Percentiles rank a stretch among this genome's conserved stretches.
phyloP scores from a whole-genome alignment of 2,888 invertebrate species.

The Allolobophora icterica region DNA sequence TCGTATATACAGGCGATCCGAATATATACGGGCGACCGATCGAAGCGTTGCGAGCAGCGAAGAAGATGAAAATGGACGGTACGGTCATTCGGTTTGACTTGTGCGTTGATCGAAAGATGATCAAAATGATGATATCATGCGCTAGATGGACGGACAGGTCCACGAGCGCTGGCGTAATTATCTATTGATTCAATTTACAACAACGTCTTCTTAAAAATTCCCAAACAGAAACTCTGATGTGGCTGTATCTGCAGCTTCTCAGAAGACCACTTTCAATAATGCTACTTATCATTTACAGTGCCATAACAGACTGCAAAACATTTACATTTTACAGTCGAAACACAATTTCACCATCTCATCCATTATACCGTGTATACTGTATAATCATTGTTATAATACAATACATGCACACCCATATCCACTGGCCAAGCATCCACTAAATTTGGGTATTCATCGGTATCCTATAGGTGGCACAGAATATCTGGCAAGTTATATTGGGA shows the following conservation, averaged over 20 bases:
- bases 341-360: too few species aligned
- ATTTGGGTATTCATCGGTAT: not conserved
- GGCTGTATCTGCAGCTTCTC: not conserved
- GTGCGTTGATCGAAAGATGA: not conserved
- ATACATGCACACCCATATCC: too few species aligned
- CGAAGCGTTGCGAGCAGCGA: not conserved
- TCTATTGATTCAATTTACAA: conserved; percentile 6
- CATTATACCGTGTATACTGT: too few species aligned
- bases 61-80: conserved; percentile 9
- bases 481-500: not conserved
- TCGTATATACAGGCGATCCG: too few species aligned
- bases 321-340: too few species aligned
- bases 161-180: conserved; percentile 17
- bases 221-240: not conserved
- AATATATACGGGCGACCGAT: not conserved
- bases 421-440: not conserved
- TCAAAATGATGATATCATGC: not conserved
- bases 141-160: not conserved
- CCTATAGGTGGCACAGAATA: not conserved
- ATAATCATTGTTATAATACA: too few species aligned
- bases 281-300: not conserved
- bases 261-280: not conserved
- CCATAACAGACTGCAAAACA: not conserved
- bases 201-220: not conserved
- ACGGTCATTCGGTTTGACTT: not conserved